phyloP scores from a whole-genome alignment of 2,888 invertebrate species.

The Nematopogon swammerdamellus region DNA sequence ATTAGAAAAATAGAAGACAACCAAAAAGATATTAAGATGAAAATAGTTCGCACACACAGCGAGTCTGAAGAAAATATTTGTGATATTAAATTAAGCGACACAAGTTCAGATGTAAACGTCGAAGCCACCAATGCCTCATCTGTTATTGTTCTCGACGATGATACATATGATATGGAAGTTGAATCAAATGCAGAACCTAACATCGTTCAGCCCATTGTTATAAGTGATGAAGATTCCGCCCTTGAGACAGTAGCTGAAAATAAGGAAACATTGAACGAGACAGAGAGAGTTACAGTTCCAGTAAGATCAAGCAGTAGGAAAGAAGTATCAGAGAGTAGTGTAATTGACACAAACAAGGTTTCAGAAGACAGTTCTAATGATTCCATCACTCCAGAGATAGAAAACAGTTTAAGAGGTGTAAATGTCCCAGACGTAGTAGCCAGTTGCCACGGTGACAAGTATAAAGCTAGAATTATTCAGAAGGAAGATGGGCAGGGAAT shows the following conservation, averaged over 20 bases:
- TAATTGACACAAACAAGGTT: background rate
- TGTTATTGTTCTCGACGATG: too few relatives aligned
- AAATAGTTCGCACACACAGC: background rate
- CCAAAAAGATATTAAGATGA: background rate
- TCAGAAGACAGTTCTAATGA: background rate
- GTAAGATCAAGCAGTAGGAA: too few relatives aligned
- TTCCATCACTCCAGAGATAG: background rate
- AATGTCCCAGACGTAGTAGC: constrained; percentile 46
- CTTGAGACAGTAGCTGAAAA: background rate
- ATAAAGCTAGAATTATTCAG: constrained; percentile 17
- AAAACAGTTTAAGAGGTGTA: constrained; percentile 20
- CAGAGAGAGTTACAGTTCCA: too few relatives aligned
- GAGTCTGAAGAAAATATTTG: background rate
- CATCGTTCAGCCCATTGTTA: background rate
- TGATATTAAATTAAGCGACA: background rate
- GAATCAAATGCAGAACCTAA: background rate
- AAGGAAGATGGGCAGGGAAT: constrained; percentile 20
- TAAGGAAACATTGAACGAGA: too few relatives aligned
- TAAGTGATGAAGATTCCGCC: background rate
- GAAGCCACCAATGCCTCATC: too few relatives aligned
- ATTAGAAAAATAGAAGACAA: background rate
- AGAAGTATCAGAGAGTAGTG: background rate
- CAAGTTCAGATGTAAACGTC: background rate
- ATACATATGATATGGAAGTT: background rate
- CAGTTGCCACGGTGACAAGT: constrained; percentile 25